phyloP scores from a whole-genome alignment of 2,113 vertebrate species.

The Etheostoma spectabile region DNA sequence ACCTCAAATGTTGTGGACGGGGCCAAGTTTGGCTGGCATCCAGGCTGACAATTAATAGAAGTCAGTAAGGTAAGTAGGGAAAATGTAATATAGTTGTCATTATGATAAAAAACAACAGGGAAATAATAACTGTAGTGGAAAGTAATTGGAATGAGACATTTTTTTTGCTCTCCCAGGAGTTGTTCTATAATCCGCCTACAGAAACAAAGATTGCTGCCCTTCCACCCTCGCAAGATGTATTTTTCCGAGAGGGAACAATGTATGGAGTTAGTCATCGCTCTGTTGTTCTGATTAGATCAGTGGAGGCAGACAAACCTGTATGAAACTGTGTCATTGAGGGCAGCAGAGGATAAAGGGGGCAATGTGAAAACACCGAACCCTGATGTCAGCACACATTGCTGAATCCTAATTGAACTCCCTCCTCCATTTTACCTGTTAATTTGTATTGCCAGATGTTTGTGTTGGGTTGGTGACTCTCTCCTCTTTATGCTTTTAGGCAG shows the following conservation, averaged over 20 bases:
- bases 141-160: not conserved
- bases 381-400: not conserved
- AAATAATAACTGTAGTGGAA: not conserved
- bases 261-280: slow-evolving; percentile 57
- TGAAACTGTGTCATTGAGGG: slow-evolving; percentile 25
- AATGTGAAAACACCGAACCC: slow-evolving; percentile 8
- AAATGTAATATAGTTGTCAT: not conserved
- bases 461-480: slow-evolving; percentile 9
- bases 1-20: too few species aligned
- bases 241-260: slow-evolving; percentile 31
- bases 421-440: not conserved
- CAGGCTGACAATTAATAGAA: too few species aligned
- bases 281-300: slow-evolving; percentile 52
- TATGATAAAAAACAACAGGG: not conserved
- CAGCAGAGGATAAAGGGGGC: slow-evolving; percentile 5
- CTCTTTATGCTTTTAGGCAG: slow-evolving; percentile 79
- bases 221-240: slow-evolving; percentile 26
- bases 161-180: slow-evolving; percentile 22
- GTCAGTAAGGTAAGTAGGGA: not conserved
- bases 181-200: slow-evolving; percentile 66
- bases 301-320: slow-evolving; percentile 32
- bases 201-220: slow-evolving; percentile 41
- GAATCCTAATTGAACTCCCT: not conserved
- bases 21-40: too few species aligned
- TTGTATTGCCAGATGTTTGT: not conserved